phyloP scores from a whole-genome alignment of 1,140 invertebrate species.

The Panagrolaimus sp. region DNA sequence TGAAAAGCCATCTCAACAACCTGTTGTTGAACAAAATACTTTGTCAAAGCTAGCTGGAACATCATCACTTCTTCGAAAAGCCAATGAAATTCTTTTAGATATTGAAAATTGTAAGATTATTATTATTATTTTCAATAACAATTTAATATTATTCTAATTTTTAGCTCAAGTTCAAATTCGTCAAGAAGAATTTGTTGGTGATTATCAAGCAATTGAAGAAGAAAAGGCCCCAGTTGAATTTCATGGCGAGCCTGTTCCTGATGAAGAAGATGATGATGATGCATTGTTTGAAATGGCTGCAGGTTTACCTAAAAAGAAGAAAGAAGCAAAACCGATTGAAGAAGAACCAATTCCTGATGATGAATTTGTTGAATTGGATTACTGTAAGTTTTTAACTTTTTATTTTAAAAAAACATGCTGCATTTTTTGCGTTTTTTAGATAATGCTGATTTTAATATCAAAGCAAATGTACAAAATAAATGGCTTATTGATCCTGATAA shows the following conservation, averaged over 20 bases:
- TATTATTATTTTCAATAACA: too few species aligned
- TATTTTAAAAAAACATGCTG: neutral
- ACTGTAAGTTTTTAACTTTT: conserved; percentile 33
- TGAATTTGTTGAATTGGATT: conserved; percentile 41
- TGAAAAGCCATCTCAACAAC: neutral
- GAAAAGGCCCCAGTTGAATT: conserved; percentile 43
- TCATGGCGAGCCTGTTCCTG: conserved; percentile 47
- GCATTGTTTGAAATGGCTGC: conserved; percentile 46
- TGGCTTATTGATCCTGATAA: conserved; percentile 50
- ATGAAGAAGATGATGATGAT: conserved; percentile 43
- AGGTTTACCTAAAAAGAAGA: conserved; percentile 41
- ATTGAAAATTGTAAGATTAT: neutral
- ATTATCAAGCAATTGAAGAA: conserved; percentile 31
- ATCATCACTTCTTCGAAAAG: neutral
- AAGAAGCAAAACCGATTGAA: conserved; percentile 26
- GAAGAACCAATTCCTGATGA: conserved; percentile 45
- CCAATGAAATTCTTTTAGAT: neutral
- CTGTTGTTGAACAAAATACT: neutral
- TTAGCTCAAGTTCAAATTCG: neutral
- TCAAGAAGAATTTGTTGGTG: conserved; percentile 28
- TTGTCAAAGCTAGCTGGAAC: neutral
- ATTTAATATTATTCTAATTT: neutral
- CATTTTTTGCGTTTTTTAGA: conserved; percentile 25
- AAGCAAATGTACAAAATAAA: conserved; percentile 41
- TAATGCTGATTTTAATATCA: conserved; percentile 47